Base-by-base conservation (phyloP, 2,113 vertebrate species). In the Nothoprocta pentlandii region DNA sequence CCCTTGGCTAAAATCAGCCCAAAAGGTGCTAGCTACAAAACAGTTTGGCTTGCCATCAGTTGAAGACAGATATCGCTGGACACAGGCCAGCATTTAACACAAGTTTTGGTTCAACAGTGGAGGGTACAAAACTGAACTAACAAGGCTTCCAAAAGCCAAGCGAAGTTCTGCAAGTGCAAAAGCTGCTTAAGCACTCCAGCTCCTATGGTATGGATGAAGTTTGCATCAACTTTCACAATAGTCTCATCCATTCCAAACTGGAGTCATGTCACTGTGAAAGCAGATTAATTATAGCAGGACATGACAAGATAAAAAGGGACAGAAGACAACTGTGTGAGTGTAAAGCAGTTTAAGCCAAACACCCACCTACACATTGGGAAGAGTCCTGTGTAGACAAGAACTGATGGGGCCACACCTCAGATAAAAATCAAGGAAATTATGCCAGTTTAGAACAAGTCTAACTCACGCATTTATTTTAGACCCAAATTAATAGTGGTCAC, bases 331-430 rank as follows among this genome's bases (percentile, higher is more conserved):
- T 56, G 6, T 26, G 23, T 67, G 19, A 84, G 25, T 11, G 15
- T 34, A 86, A 62, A 93, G 9, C 30, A 34, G 15, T 83, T 91
- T 67, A 78, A 90, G 30, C n/a, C 68, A 51, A 92, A 9, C 70
- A 47, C 30, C 41, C 32, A 56, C 58, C 25, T 51, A 78, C 19
- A 41, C 12, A 13, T 12, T 78, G 51, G 36, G 67, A 16, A 82
- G 49, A 67, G n/a, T 64, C 47, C 28, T 64, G 10, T 32, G 21
- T 17, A 59, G 63, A 30, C 46, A 56, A 81, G 51, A 75, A 17
- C 34, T 44, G 34, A 22, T 6, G 25, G 28, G 91, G 10, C 16
- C 51, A 85, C 23, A 61, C 28, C 39, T 83, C 59, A 70, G 32
- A 15, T 0, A 42, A 41, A 59, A 80, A 49, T 39, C 42, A 62